Evolutionary conservation across 2,797 vertebrate genomes (phyloP), one percentile per base, ranked within the genome.

Genomic region (Emydoidea blandingii): DNA sequence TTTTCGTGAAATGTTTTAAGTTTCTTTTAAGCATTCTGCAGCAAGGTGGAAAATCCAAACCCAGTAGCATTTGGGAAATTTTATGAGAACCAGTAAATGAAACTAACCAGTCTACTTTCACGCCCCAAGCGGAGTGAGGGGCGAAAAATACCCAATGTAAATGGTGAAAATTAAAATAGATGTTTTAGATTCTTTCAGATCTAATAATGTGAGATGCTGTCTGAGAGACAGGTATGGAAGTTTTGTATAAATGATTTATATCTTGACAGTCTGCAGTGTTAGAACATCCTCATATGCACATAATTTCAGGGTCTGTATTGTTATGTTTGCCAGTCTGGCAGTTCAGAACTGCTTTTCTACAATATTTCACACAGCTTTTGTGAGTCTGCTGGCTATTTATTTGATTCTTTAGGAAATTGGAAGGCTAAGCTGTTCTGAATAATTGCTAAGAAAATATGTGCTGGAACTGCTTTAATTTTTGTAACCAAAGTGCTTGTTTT

Each of bases 261-360:
- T 93, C 92, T 96, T 79, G 68, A 90, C 81, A 90, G 83, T 91
- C 95, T 97, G 95, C 91, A 93, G 1, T 94, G 95, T 97, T 96
- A 97, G 53, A 97, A 97, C 57, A 94, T 86, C 62, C 44, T 83
- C 81, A 87, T 76, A 87, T 92, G 59, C 12, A 1, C 88, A 53
- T 95, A 91, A 92, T 90, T 89, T 82, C 83, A 94, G 87, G 93
- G 79, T 93, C 87, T 96, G 94, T 87, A 88, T 95, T 93, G 72
- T 94, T 92, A 84, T 87, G 9, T 92, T 95, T 94, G 49, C 91
- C 88, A 8, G 96, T 97, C 74, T 59, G 68, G 56, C 79, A 34
- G 53, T 94, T 97, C 83, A 54, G 85, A 92, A 88, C 79, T 53
- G 34, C n/a, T 57, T 41, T 93, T 81, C 47, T 37, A 37, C 91